Evolutionary conservation across 1,140 invertebrate species (phyloP), one percentile per base, ranked within the genome.

Genomic region (Drosophila miranda): DNA sequence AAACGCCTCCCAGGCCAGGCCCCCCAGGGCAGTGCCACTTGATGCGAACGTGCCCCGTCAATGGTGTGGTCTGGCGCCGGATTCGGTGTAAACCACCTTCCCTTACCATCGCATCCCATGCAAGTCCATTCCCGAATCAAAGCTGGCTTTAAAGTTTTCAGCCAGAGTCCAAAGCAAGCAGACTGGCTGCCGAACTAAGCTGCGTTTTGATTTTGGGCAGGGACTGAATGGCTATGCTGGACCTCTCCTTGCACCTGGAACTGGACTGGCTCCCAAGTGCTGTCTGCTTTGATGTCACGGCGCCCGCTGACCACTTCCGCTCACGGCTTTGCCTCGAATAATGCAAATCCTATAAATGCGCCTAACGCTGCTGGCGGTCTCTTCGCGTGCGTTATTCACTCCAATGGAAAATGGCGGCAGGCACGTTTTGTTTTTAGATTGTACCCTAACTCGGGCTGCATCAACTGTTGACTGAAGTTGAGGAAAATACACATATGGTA

Each of bases 281-380:
- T 59, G 44, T 52, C 45, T 64, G 69, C 78, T 78, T 52, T 82
- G 51, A 63, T 83, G 71, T 73, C 69, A 74, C 69, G 60, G 52
- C 41, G 14, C n/a, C 41, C 42, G 16, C 23, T 23, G 21, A 34
- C 21, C 28, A 19, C 30, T 55, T 46, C 69, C 48, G 78, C 56
- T 61, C 56, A 42, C 59, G 61, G 43, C 63, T 58, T 61, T 68
- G 63, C 74, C 61, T 66, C 78, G 87, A 88, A 89, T 89, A 88
- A 88, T 82, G 78, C 58, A 87, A 83, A 87, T 88, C 83, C 78
- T 49, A 75, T 79, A 87, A 88, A 83, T 74, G 71, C 83, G 58
- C 78, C 79, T 76, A 88, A 83, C 67, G 81, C 82, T 75, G 70
- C 66, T 64, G 70, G 58, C 56, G 63, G 56, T 42, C 21, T 21